Percentiles rank a stretch among this genome's conserved stretches.
phyloP scores from a whole-genome alignment of 1,140 invertebrate species.

The Aphaenogaster ashmeadi region DNA sequence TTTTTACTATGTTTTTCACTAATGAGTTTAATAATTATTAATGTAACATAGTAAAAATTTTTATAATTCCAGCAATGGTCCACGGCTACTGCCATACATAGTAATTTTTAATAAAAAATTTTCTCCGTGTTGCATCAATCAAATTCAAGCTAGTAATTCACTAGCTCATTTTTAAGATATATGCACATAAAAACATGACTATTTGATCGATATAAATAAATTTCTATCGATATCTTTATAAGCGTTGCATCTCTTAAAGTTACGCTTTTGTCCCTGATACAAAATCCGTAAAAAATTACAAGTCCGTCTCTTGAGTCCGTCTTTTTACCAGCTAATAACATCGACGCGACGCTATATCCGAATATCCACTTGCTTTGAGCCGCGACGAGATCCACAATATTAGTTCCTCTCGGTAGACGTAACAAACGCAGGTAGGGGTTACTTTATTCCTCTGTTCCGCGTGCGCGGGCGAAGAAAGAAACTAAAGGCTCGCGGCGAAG shows the following conservation, averaged over 20 bases:
- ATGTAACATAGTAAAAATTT: too few species aligned
- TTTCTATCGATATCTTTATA: not conserved
- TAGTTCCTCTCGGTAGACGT: slow-evolving; percentile 71
- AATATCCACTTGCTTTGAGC: slow-evolving; percentile 66
- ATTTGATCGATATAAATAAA: not conserved
- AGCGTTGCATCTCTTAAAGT: not conserved
- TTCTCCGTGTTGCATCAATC: not conserved
- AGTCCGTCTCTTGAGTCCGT: slow-evolving; percentile 14
- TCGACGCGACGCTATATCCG: slow-evolving; percentile 52
- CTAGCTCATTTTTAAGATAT: not conserved
- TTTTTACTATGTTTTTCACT: too few species aligned
- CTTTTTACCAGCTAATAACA: slow-evolving; percentile 60
- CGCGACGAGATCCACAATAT: slow-evolving; percentile 66
- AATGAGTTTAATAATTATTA: too few species aligned
- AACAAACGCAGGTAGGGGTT: slow-evolving; percentile 62
- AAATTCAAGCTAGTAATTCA: not conserved
- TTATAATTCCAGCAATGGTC: too few species aligned
- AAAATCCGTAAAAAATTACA: slow-evolving; percentile 38
- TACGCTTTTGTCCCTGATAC: not conserved
- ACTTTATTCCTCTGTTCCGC: slow-evolving; percentile 69
- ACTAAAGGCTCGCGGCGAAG: slow-evolving; percentile 31
- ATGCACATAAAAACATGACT: not conserved
- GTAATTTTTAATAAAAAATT: too few species aligned
- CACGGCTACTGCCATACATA: too few species aligned
- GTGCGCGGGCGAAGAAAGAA: slow-evolving; percentile 45